Conservation (phyloP, 2,888 invertebrate species). For the Lasioglossum calceatum region DNA sequence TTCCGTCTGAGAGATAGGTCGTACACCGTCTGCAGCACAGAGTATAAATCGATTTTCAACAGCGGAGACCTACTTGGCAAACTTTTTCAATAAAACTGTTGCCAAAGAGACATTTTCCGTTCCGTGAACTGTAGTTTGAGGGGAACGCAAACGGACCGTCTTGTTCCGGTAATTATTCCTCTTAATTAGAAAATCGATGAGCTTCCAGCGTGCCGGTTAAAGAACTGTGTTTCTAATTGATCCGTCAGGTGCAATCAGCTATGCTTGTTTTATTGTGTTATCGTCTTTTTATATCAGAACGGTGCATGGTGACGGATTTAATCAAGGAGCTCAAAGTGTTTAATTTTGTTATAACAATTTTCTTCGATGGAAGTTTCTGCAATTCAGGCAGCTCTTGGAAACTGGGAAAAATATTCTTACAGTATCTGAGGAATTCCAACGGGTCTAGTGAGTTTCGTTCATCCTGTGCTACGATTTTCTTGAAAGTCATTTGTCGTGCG, state of each 20-base stretch:
- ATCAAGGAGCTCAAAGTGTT: no score
- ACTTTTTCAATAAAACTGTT: slow-evolving; percentile 55
- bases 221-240: neutral
- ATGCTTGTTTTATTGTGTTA: no score
- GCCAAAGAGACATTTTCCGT: slow-evolving; percentile 38
- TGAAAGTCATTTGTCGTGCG: neutral
- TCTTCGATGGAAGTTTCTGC: no score
- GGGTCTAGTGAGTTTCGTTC: neutral
- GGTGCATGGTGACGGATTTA: neutral
- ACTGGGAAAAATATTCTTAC: neutral
- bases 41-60: slow-evolving; percentile 6
- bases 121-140: neutral
- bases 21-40: neutral
- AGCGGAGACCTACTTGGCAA: slow-evolving; percentile 57
- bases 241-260: neutral
- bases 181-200: neutral
- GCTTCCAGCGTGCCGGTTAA: neutral
- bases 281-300: neutral
- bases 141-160: neutral
- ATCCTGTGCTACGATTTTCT: neutral
- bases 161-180: neutral
- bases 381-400: neutral
- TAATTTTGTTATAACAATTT: no score
- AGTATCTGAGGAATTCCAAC: neutral
- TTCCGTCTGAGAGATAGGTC: neutral